Evolutionary conservation across 2,797 vertebrate species (phyloP), one percentile per base, ranked within the genome.

Genomic region (Parauchenoglanis ngamensis): DNA sequence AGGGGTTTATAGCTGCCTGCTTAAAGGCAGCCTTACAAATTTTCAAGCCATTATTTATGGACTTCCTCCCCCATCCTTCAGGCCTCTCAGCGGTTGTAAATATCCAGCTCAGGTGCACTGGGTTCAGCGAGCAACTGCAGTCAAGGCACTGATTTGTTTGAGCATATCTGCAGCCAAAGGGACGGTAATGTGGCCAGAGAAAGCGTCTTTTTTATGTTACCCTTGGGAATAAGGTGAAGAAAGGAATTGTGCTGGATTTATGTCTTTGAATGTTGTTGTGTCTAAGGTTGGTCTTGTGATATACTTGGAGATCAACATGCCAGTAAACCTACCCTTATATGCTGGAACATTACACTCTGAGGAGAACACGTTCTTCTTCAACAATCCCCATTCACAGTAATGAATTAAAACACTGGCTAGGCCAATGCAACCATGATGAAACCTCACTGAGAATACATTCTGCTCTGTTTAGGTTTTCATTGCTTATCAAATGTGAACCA

Each of bases 121-220:
- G 59, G 76, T 75, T 80, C 68, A 84, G 65, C 83, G 80, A 81
- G 83, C 75, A 72, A 63, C 83, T 25, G 3, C 56, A 52, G 25
- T 86, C 75, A 44, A 68, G 70, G 54, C 52, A 44, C 83, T 86
- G 89, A 86, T 85, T 70, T 85, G 90, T 86, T 63, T 57, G 25
- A 25, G 59, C 52, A 28, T 78, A 44, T 65, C 31, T 67, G 49
- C 21, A 25, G 72, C 25, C 63, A 35, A 49, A 59, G 63, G 59
- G 70, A 65, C 63, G 68, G 40, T 72, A 87, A 10, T 83, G 79
- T 57, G 35, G 65, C 68, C 40, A 25, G 44, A 76, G 13, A 63
- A 46, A 28, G 46, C 35, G 7, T 82, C 25, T 63, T 49, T n/a
- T n/a, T 28, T 25, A 2, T 63, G 57, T 54, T 82, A 3, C 52